Percentiles rank a stretch among this genome's conserved stretches.
Evolutionary conservation across 2,113 vertebrate species (phyloP).

Genomic region (Strix uralensis): DNA sequence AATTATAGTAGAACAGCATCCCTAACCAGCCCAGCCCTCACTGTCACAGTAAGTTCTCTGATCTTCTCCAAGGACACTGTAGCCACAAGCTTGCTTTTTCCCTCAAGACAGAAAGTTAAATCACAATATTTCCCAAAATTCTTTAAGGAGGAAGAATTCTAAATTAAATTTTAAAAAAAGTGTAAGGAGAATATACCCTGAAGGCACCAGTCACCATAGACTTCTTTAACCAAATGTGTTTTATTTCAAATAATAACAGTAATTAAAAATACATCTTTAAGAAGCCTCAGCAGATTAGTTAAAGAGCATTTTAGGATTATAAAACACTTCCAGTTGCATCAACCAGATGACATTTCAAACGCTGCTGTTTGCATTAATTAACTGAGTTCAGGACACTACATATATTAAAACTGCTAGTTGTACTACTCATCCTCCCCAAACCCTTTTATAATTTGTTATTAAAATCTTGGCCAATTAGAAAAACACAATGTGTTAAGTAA

Average conservation of each 20-base stretch:
- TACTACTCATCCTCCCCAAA: neutral
- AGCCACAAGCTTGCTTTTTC: neutral
- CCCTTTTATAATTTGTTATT: conserved; percentile 31
- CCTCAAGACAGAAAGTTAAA: neutral
- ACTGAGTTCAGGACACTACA: conserved; percentile 40
- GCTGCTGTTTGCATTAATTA: conserved; percentile 50
- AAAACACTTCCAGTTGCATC: conserved; percentile 38
- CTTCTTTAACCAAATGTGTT: neutral
- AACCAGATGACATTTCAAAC: conserved; percentile 53
- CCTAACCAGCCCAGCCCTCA: neutral
- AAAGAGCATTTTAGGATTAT: conserved; percentile 58
- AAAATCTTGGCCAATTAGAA: conserved; percentile 50
- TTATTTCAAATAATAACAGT: conserved; percentile 40
- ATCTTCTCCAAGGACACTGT: neutral
- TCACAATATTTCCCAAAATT: neutral
- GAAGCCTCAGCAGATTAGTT: conserved; percentile 33
- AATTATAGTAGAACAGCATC: neutral
- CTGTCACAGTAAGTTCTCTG: neutral
- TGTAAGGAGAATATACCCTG: neutral
- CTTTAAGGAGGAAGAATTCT: neutral
- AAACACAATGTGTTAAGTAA: conserved; percentile 36
- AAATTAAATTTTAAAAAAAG: neutral
- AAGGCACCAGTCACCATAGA: neutral
- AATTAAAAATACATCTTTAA: conserved; percentile 52
- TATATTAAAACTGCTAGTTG: conserved; percentile 28